phyloP scores from a whole-genome alignment of 23 tunicate species.

The Halocynthia aurantium region DNA sequence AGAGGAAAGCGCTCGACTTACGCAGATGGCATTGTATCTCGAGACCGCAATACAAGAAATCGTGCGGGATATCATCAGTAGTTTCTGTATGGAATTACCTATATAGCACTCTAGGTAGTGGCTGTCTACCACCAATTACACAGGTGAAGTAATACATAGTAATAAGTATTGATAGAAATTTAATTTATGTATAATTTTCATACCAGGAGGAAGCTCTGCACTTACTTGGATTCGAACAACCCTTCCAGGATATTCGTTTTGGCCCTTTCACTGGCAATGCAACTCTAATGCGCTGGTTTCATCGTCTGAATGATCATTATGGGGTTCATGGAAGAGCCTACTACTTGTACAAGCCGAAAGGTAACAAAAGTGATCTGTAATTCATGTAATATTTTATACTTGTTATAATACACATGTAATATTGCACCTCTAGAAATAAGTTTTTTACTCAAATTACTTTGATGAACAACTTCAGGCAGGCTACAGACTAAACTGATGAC shows the following conservation, averaged over 20 bases:
- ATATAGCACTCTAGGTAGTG: constrained; percentile 57
- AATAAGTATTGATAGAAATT: too few relatives aligned
- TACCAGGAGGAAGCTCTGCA: constrained; percentile 55
- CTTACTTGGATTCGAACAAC: constrained; percentile 55
- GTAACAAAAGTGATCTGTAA: constrained; percentile 12
- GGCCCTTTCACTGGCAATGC: constrained; percentile 90
- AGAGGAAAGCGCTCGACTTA: constrained; percentile 51
- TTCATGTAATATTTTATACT: neutral
- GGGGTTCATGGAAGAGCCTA: constrained; percentile 52
- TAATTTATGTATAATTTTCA: neutral
- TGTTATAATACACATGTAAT: neutral
- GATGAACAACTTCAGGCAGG: constrained; percentile 26
- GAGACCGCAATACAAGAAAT: constrained; percentile 66
- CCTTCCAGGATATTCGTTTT: constrained; percentile 58
- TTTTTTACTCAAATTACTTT: neutral
- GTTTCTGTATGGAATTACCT: constrained; percentile 85
- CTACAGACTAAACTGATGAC: constrained; percentile 35
- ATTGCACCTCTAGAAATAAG: neutral
- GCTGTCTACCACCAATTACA: constrained; percentile 33
- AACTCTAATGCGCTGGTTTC: constrained; percentile 77
- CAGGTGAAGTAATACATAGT: constrained; percentile 26
- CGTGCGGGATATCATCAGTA: constrained; percentile 66
- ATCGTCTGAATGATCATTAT: constrained; percentile 42
- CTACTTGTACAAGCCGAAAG: constrained; percentile 73
- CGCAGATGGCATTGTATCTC: constrained; percentile 72